Evolutionary conservation across 2,113 vertebrate species (phyloP), one percentile per base, ranked within the genome.

Genomic region (Apistogramma diplotaenia): DNA sequence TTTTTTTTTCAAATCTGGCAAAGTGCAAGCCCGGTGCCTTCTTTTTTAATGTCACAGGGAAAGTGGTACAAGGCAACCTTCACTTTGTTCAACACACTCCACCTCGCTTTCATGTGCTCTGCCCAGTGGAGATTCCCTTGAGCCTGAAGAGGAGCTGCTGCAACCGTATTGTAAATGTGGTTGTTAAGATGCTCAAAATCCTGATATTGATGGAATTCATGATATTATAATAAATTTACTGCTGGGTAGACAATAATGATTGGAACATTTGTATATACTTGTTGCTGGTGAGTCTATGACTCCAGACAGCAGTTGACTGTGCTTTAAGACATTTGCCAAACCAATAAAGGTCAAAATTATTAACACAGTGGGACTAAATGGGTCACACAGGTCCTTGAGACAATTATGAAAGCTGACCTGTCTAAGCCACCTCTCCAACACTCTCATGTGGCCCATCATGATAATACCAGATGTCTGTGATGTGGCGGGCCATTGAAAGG

Each of bases 321-420:
- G 78, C 73, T 73, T 59, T 78, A 81, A 62, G 53, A 29, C 2
- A 43, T 19, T 70, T 1, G 3, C 29, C 40, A 70, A 29, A 29
- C 62, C 62, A 49, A 70, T 29, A 83, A 90, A 86, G 89, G 89
- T 89, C 85, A 83, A 55, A 16, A 23, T 85, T 88, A 88, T 92
- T 90, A 90, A 85, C 80, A 82, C 78, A 81, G 77, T 12, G 57
- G 67, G 87, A 85, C 73, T 84, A 78, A 15, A 29, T 75, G 74
- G 73, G 80, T 84, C 65, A 57, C 78, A 73, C 35, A 54, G 75
- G 60, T 87, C 75, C 88, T 85, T 73, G 33, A 91, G 70, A 90
- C 80, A 85, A 84, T 82, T 87, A 71, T 51, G 46, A 81, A 73
- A 70, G 75, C 25, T 78, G 81, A 85, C 84, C 78, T 70, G 53